Evolutionary conservation across 2,888 invertebrate genomes (phyloP).

Genomic region (Chromoteleia sp.): DNA sequence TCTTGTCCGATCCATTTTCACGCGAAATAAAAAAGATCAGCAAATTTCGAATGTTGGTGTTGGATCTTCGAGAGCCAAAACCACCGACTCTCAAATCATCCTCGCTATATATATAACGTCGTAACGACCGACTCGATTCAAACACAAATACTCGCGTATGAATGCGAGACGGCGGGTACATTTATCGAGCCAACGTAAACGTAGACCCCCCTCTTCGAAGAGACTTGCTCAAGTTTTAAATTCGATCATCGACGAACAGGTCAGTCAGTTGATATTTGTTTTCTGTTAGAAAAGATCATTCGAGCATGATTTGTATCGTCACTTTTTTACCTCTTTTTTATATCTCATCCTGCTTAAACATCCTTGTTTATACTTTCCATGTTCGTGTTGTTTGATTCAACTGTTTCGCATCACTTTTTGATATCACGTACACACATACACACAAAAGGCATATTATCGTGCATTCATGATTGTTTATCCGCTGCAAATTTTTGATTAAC

Average conservation of each 20-base stretch:
- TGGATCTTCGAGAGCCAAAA: background rate
- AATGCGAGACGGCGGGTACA: conserved; percentile 7
- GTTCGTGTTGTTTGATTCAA: conserved; percentile 27
- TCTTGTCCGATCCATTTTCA: too few species aligned
- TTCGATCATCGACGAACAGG: conserved; percentile 56
- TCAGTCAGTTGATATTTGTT: conserved; percentile 63
- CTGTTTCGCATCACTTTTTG: conserved; percentile 33
- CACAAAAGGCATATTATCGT: conserved; percentile 8
- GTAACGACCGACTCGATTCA: conserved; percentile 22
- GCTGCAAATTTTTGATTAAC: conserved; percentile 17
- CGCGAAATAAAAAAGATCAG: too few species aligned
- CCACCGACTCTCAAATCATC: conserved; percentile 9
- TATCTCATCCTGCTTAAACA: conserved; percentile 38
- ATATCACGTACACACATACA: background rate
- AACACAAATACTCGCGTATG: conserved; percentile 2
- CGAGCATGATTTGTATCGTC: conserved; percentile 62
- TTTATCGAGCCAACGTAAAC: conserved; percentile 32
- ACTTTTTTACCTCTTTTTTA: conserved; percentile 40
- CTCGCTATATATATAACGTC: background rate
- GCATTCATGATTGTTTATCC: conserved; percentile 15
- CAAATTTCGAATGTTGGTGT: too few species aligned
- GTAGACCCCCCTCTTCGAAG: conserved; percentile 29
- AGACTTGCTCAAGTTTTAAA: conserved; percentile 51
- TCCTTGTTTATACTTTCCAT: conserved; percentile 37
- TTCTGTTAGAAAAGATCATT: conserved; percentile 58